phyloP scores from a whole-genome alignment of 2,888 invertebrate species.

The Macaria notata region DNA sequence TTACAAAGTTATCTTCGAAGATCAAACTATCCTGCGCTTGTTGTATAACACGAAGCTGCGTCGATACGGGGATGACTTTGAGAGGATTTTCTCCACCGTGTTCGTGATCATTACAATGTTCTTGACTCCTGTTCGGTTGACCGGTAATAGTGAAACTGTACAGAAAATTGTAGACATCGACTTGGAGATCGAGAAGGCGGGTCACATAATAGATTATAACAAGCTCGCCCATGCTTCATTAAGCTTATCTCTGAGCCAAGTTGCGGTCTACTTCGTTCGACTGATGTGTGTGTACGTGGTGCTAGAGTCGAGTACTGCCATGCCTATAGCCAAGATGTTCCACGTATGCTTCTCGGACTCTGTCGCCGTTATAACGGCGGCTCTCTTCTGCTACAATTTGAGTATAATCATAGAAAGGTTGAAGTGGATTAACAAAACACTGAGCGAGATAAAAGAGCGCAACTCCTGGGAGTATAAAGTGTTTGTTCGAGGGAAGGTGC shows the following conservation, averaged over 20 bases:
- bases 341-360: constrained; percentile 52
- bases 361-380: constrained; percentile 44
- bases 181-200: constrained; percentile 43
- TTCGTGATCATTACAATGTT: constrained; percentile 50
- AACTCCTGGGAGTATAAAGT: constrained; percentile 48
- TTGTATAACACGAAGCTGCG: constrained; percentile 57
- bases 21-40: constrained; percentile 55
- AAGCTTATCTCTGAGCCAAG: constrained; percentile 38
- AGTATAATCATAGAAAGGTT: constrained; percentile 48
- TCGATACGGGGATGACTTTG: constrained; percentile 60
- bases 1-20: constrained; percentile 43
- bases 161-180: constrained; percentile 52
- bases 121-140: constrained; percentile 51
- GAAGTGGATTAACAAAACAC: constrained; percentile 49
- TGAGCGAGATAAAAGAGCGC: constrained; percentile 44
- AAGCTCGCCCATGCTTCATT: constrained; percentile 40
- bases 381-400: constrained; percentile 50
- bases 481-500: constrained; percentile 40
- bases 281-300: constrained; percentile 48
- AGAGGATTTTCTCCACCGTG: constrained; percentile 43
- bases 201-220: constrained; percentile 46
- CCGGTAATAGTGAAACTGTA: constrained; percentile 38
- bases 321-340: constrained; percentile 54
- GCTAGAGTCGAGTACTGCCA: constrained; percentile 37
- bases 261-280: constrained; percentile 41